Conservation (phyloP, 2,797 vertebrate genomes). For the Oreortyx pictus region DNA sequence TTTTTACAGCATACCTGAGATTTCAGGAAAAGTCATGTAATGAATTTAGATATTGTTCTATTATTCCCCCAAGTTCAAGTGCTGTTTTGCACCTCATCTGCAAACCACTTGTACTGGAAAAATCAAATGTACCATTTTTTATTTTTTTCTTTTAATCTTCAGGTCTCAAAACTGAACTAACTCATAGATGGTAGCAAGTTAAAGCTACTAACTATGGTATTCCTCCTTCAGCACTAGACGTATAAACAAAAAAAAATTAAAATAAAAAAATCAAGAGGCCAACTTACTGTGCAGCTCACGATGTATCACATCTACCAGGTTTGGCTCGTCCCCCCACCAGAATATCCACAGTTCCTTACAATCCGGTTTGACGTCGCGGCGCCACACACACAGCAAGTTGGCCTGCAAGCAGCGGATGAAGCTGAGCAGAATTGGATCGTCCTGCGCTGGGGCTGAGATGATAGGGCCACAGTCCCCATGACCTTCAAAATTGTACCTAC, state of each 20-base stretch:
- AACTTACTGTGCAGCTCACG: constrained; percentile 94
- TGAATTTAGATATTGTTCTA: background rate
- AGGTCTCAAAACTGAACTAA: background rate
- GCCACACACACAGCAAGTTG: constrained; percentile 97
- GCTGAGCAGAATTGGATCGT: constrained; percentile 96
- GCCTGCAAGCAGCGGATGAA: constrained; percentile 97
- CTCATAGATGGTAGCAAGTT: accelerated
- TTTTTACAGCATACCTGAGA: background rate
- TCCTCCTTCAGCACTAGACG: background rate
- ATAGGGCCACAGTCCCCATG: constrained; percentile 95
- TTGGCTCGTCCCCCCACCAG: constrained; percentile 98
- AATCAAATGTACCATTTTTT: background rate
- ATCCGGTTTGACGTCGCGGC: constrained; percentile 92
- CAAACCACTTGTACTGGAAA: background rate
- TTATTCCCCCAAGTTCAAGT: background rate
- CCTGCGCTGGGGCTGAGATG: constrained; percentile 97
- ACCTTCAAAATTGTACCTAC: constrained; percentile 94
- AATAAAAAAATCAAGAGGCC: background rate
- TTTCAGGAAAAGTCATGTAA: background rate
- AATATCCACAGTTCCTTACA: constrained; percentile 98
- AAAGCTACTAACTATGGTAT: background rate
- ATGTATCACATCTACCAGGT: constrained; percentile 94
- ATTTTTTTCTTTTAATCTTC: background rate
- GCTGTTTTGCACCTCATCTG: background rate
- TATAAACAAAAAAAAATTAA: accelerated